Evolutionary conservation across 2,888 invertebrate species (phyloP).

Genomic region (Sclerodermus sp.): DNA sequence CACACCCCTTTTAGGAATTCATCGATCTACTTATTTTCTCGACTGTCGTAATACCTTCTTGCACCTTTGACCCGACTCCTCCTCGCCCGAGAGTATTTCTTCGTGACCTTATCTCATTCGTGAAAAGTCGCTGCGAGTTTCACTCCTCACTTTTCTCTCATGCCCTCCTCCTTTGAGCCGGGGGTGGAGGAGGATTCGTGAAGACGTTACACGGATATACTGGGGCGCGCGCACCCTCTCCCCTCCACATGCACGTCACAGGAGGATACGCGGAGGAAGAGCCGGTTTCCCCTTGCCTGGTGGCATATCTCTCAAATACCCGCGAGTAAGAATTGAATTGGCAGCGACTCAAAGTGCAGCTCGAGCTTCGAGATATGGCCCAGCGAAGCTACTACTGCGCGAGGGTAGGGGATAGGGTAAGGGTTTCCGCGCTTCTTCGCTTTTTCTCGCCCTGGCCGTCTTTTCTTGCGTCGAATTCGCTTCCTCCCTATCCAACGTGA

Average conservation of each 20-base stretch:
- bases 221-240: too few relatives aligned
- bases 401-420: too few relatives aligned
- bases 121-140: not conserved
- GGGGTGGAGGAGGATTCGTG: too few relatives aligned
- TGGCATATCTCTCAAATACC: not conserved
- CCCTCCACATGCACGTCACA: too few relatives aligned
- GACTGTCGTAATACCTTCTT: constrained; percentile 10
- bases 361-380: constrained; percentile 1
- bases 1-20: constrained; percentile 13
- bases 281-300: not conserved
- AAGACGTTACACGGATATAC: too few relatives aligned
- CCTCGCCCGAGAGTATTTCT: constrained; percentile 10
- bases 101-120: constrained; percentile 13
- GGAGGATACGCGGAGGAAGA: too few relatives aligned
- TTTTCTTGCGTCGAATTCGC: not conserved
- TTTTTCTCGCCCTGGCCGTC: not conserved
- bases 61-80: constrained; percentile 13
- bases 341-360: constrained; percentile 16
- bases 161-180: too few relatives aligned
- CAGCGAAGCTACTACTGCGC: not conserved
- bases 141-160: not conserved
- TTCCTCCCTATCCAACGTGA: too few relatives aligned
- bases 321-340: constrained; percentile 14
- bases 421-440: too few relatives aligned
- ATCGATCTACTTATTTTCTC: constrained; percentile 19